Conservation (phyloP, 2,888 invertebrate species). For the Lasioglossum zephyrum region DNA sequence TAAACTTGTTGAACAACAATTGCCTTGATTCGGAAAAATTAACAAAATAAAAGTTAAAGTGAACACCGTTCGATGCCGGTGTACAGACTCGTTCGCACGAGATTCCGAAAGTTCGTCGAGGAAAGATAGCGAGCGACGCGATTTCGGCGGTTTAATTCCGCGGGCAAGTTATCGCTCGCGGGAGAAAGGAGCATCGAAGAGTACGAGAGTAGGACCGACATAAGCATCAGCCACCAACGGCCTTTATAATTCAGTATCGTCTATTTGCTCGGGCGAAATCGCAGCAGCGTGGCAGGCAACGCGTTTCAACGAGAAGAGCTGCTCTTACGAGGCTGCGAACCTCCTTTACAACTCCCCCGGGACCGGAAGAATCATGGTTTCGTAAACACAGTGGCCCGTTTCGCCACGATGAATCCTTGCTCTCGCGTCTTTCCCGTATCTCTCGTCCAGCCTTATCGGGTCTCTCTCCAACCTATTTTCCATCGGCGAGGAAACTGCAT, state of each 20-base stretch:
- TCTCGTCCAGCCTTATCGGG: slow-evolving; percentile 1
- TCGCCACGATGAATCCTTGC: slow-evolving; percentile 43
- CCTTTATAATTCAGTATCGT: slow-evolving; percentile 43
- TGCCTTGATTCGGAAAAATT: neutral
- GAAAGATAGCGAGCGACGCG: neutral
- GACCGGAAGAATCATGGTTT: slow-evolving; percentile 57
- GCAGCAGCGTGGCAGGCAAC: slow-evolving; percentile 26
- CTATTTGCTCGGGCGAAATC: slow-evolving; percentile 43
- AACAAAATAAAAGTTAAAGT: neutral
- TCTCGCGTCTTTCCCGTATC: slow-evolving; percentile 11
- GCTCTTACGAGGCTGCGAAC: slow-evolving; percentile 46
- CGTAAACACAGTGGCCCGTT: slow-evolving; percentile 58
- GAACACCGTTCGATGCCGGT: neutral
- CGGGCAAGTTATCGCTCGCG: slow-evolving; percentile 4
- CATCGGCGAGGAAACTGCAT: neutral
- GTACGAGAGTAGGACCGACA: neutral
- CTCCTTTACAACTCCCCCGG: slow-evolving; percentile 54
- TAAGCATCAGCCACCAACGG: neutral
- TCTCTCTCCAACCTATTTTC: neutral
- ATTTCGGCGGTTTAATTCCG: neutral
- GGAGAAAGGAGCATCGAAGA: neutral
- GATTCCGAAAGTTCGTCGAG: neutral
- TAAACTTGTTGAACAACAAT: neutral
- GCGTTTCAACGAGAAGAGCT: slow-evolving; percentile 38
- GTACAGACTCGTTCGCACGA: neutral